Evolutionary conservation across 2,797 vertebrate genomes (phyloP).

Genomic region (Lutjanus campechanus): DNA sequence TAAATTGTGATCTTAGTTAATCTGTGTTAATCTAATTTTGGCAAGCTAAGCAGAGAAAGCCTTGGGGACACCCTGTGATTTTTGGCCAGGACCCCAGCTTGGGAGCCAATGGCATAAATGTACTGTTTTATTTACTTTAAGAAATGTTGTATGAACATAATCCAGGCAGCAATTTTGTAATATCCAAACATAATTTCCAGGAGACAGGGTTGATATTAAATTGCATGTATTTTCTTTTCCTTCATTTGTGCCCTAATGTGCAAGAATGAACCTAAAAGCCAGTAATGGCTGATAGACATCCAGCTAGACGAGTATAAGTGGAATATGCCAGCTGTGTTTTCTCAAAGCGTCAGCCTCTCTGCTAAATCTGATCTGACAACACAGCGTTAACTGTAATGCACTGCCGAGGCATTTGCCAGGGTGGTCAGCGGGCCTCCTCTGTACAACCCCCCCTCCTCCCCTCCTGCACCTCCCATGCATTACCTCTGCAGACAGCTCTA

Average conservation of each 20-base stretch:
- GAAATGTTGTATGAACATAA: too few species aligned
- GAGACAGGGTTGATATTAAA: too few species aligned
- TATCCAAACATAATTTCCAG: too few species aligned
- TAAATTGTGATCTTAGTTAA: too few species aligned
- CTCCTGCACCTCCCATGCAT: background rate
- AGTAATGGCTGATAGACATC: background rate
- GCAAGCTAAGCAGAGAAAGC: too few species aligned
- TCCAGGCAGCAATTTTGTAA: too few species aligned
- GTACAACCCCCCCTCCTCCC: background rate
- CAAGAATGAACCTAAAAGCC: background rate
- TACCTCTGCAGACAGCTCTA: conserved; percentile 14
- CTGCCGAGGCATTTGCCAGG: background rate
- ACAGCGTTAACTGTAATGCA: conserved; percentile 18
- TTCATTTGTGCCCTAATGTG: background rate
- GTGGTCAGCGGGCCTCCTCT: conserved; percentile 1
- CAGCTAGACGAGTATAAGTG: background rate
- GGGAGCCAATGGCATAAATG: too few species aligned
- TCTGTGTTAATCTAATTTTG: too few species aligned
- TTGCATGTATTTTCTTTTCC: conserved; percentile 3
- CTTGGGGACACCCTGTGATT: too few species aligned
- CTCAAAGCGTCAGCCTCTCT: conserved; percentile 6
- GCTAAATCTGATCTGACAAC: conserved; percentile 36
- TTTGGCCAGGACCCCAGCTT: too few species aligned
- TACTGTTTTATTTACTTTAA: too few species aligned
- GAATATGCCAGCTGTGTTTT: background rate